Evolutionary conservation across 2,797 vertebrate species (phyloP).

Genomic region (Rhincodon typus): DNA sequence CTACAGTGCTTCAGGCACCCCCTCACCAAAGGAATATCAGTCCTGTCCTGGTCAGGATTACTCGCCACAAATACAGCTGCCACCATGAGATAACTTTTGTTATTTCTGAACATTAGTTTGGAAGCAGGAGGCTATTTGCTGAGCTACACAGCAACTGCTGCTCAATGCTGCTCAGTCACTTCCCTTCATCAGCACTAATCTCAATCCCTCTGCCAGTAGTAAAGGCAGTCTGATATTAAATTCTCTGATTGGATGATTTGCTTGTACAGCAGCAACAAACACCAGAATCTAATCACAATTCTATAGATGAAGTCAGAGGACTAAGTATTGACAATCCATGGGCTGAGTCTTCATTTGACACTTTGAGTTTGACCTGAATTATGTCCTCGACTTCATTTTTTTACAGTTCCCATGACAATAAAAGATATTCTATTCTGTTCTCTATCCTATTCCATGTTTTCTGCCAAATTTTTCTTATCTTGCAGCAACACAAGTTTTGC

Average conservation of each 20-base stretch:
- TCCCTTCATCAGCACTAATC: not conserved
- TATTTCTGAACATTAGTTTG: not conserved
- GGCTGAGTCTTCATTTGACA: not conserved
- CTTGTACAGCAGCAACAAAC: not conserved
- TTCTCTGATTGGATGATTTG: not conserved
- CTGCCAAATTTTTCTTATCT: not conserved
- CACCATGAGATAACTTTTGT: too few species aligned
- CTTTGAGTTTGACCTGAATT: not conserved
- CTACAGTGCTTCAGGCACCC: not conserved
- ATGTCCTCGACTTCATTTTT: not conserved
- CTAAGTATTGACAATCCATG: not conserved
- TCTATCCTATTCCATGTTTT: not conserved
- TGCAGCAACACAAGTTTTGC: not conserved
- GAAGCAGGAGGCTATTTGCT: too few species aligned
- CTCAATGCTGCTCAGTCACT: not conserved
- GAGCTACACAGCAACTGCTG: not conserved
- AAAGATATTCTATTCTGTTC: too few species aligned
- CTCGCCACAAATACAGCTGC: too few species aligned
- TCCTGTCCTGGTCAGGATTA: not conserved
- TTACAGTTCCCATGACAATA: too few species aligned
- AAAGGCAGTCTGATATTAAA: not conserved
- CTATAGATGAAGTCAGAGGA: not conserved
- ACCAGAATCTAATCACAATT: not conserved
- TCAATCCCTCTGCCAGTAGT: too few species aligned
- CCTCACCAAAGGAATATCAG: not conserved